Conservation (phyloP, 2,113 vertebrate species). For the Zosterops pallidus region DNA sequence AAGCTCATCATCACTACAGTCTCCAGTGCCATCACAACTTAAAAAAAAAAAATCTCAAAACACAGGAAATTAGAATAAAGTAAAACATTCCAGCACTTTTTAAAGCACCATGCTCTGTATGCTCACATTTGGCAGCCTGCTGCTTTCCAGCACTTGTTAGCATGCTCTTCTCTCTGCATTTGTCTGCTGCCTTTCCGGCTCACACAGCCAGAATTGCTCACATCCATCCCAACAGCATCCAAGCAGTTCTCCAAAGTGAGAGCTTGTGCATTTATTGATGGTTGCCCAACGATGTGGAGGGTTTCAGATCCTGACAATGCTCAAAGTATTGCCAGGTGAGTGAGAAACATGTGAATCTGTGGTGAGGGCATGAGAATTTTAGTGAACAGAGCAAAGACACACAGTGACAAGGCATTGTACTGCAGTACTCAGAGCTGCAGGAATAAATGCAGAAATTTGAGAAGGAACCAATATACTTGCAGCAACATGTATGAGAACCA, state of each 20-base stretch:
- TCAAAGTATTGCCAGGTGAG: not conserved
- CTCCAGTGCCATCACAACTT: not conserved
- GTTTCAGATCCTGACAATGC: not conserved
- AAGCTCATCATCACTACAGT: not conserved
- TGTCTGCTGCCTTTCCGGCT: not conserved
- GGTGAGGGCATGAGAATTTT: not conserved
- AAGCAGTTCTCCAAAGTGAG: not conserved
- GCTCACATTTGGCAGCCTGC: not conserved
- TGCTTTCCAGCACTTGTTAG: not conserved
- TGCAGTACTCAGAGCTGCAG: not conserved
- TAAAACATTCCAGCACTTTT: not conserved
- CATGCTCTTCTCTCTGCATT: not conserved
- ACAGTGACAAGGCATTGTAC: not conserved
- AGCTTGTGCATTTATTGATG: not conserved
- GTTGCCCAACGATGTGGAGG: not conserved
- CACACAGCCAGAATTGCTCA: not conserved
- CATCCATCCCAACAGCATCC: not conserved
- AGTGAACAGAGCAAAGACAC: not conserved
- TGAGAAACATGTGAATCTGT: not conserved
- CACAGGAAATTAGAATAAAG: not conserved
- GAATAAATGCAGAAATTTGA: not conserved
- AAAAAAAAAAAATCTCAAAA: not conserved
- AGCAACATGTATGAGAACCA: not conserved
- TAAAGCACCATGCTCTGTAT: not conserved
- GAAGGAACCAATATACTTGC: not conserved